Base-by-base conservation (phyloP, 2,797 vertebrate species). In the Melanotaenia parkinsoni region DNA sequence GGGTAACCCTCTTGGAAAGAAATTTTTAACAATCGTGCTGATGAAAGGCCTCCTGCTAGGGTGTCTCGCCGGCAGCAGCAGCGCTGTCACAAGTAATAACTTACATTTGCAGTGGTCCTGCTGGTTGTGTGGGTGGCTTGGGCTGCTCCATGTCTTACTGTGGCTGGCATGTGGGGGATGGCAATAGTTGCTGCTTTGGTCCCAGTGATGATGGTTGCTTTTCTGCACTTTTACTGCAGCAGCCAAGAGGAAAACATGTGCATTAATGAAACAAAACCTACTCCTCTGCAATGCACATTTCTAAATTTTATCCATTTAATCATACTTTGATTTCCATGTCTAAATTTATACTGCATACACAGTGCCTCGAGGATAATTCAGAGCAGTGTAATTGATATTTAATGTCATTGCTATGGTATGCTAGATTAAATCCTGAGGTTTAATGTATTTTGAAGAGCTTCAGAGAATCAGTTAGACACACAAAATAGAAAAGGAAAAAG, bases 71-170 rank as follows among this genome's bases (percentile, higher is more conserved):
- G 47, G 47, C n/a, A 84, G 86, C 81, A 89, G 90, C 90, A 60
- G 66, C 66, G 85, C 86, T 91, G 90, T 93, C 91, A 92, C 78
- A 85, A 72, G 58, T 67, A 85, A 90, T 91, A 79, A 90, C 79
- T 95, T 96, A 98, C 97, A 95, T 95, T 95, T 96, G 93, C 95
- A 95, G 90, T 95, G 96, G 86, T 97, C 96, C 88, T 96, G 96
- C 89, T 93, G 93, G 93, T 94, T 93, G 82, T 95, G 92, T 0
- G 95, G 89, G 83, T 96, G 94, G 89, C 95, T 96, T 20, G 93
- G 92, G 85, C 94, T 93, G 86, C 90, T 95, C 97, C 97, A 98
- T 63, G 96, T 95, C 94, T 97, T 97, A 91, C 96, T 92, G 86
- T 96, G 96, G 75, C 95, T 94, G 0, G 94, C 95, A 78, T 96